Conservation (phyloP, 2,113 vertebrate species). For the Dicentrarchus labrax region DNA sequence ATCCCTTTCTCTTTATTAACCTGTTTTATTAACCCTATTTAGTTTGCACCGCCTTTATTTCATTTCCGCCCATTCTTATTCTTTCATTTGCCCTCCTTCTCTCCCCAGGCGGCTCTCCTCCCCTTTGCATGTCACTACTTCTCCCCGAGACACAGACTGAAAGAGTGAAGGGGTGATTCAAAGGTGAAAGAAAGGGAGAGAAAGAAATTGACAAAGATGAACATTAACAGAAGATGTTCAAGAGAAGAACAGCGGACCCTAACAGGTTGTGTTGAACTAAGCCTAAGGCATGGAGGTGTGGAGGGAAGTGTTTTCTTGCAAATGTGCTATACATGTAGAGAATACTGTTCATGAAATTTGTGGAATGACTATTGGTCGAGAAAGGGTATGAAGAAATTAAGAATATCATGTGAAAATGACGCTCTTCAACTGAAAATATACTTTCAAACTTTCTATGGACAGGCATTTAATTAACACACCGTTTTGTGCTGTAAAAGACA, state of each 20-base stretch:
- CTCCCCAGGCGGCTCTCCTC: conserved; percentile 81
- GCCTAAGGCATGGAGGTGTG: conserved; percentile 38
- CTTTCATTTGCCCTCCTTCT: conserved; percentile 77
- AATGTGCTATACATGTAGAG: conserved; percentile 41
- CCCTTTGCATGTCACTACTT: conserved; percentile 84
- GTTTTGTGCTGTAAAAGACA: conserved; percentile 71
- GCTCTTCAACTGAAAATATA: conserved; percentile 51
- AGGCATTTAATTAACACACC: conserved; percentile 67
- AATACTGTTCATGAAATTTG: conserved; percentile 37
- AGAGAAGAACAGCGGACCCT: conserved; percentile 68
- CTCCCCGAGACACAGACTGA: conserved; percentile 83
- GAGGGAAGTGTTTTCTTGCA: conserved; percentile 28
- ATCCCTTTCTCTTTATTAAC: conserved; percentile 38
- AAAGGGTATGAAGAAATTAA: conserved; percentile 17
- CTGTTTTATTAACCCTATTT: conserved; percentile 52
- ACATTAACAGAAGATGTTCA: conserved; percentile 72
- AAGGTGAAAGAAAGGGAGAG: conserved; percentile 68
- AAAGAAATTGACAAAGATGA: conserved; percentile 68
- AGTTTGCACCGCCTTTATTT: conserved; percentile 54
- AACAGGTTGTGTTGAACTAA: conserved; percentile 50
- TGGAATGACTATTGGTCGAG: conserved; percentile 32
- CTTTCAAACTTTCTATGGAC: conserved; percentile 63
- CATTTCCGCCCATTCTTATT: conserved; percentile 64
- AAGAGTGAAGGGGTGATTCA: conserved; percentile 71
- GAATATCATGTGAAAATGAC: conserved; percentile 41